These are phyloP conservation scores for Coenonympha arcania DNA, from an alignment of 2,888 invertebrate species.

Conservation along the genomic window DNA sequence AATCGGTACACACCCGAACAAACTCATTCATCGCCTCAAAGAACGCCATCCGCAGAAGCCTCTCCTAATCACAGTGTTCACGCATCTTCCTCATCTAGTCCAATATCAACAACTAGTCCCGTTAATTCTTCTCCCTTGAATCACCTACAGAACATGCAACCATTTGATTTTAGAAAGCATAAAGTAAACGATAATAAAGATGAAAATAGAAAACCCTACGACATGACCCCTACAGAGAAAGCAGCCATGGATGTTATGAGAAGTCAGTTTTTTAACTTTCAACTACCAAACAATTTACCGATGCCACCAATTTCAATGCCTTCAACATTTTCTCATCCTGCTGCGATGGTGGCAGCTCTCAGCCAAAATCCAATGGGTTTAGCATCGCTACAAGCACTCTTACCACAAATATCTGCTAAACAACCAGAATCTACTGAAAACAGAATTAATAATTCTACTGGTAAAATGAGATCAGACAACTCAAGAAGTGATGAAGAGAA, in stretches of 20 bases:
- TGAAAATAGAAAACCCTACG: conserved; percentile 64
- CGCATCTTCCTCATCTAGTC: conserved; percentile 67
- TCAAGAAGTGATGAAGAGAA: conserved; percentile 57
- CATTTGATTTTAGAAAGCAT: conserved; percentile 89
- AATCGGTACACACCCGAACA: conserved; percentile 46
- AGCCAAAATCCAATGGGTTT: conserved; percentile 76
- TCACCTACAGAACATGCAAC: conserved; percentile 95
- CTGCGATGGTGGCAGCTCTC: conserved; percentile 77
- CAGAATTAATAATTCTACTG: conserved; percentile 47
- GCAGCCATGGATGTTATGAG: conserved; percentile 77
- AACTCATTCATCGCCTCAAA: conserved; percentile 50
- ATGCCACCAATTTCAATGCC: conserved; percentile 74
- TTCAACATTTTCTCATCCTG: conserved; percentile 74
- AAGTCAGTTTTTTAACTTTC: conserved; percentile 76
- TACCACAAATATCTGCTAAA: conserved; percentile 75
- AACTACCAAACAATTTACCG: conserved; percentile 75
- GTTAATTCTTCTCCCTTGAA: conserved; percentile 85
- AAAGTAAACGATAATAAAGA: conserved; percentile 56
- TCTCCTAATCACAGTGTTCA: conserved; percentile 59
- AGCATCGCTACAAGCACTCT: conserved; percentile 76
- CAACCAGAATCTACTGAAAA: conserved; percentile 55
- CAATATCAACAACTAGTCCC: conserved; percentile 73
- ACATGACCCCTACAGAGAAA: conserved; percentile 49
- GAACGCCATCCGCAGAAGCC: conserved; percentile 54
- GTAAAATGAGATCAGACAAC: conserved; percentile 50